These are phyloP conservation scores for Lamellibrachia satsuma DNA, from an alignment of 2,888 invertebrate genomes.

Conservation along the genomic window DNA sequence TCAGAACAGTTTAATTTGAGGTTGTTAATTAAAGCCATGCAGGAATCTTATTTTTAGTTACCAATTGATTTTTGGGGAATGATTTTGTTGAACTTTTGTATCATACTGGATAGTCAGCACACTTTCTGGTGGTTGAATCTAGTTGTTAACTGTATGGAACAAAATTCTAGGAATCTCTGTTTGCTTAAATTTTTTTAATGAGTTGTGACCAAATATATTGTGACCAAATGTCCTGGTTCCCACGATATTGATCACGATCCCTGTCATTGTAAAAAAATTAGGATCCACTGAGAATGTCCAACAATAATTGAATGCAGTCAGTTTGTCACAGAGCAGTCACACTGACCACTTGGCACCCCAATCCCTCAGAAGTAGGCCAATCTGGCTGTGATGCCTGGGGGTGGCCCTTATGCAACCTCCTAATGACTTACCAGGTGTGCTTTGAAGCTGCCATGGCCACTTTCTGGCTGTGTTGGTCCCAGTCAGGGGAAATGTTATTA, in stretches of 20 bases:
- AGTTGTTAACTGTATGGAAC: background rate
- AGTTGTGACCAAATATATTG: background rate
- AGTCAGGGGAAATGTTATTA: background rate
- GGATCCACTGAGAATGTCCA: background rate
- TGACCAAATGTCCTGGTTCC: background rate
- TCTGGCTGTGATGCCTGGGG: background rate
- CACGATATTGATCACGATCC: background rate
- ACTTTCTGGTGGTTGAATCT: background rate
- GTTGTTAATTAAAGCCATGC: too few species aligned
- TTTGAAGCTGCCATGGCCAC: slow-evolving; percentile 9
- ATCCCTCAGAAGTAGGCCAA: background rate
- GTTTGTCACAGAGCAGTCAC: background rate
- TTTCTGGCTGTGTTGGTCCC: background rate
- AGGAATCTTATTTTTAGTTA: too few species aligned
- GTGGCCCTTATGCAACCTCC: background rate
- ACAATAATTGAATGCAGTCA: background rate
- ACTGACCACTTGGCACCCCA: background rate
- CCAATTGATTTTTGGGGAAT: background rate
- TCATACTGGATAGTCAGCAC: background rate
- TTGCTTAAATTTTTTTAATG: background rate
- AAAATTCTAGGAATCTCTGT: background rate
- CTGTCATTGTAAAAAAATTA: background rate
- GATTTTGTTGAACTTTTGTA: background rate
- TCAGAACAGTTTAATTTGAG: too few species aligned
- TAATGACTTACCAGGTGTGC: background rate